These are phyloP conservation scores for Hippocampus comes DNA, from an alignment of 2,113 vertebrate genomes.

Conservation along the genomic window DNA sequence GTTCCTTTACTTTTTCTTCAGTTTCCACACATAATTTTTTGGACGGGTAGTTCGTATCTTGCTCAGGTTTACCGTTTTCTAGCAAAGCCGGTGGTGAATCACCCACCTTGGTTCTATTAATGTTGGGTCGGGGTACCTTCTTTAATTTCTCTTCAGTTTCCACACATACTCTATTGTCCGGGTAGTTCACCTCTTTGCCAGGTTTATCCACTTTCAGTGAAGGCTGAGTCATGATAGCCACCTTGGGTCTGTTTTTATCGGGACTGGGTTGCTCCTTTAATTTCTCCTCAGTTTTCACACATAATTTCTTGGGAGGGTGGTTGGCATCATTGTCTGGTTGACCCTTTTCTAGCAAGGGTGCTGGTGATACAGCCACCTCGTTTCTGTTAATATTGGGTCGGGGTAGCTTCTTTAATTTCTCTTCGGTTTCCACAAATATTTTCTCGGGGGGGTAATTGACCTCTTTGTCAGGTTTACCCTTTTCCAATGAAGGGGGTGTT, in stretches of 20 bases:
- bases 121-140: background rate
- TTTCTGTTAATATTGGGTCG: constrained; percentile 1
- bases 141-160: background rate
- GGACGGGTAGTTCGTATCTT: background rate
- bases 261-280: background rate
- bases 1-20: background rate
- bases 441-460: background rate
- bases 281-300: background rate
- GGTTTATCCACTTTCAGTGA: constrained; percentile 7
- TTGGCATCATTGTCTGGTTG: constrained; percentile 16
- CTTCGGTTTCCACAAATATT: background rate
- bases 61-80: constrained; percentile 9
- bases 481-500: background rate
- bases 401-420: background rate
- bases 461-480: constrained; percentile 15
- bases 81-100: background rate
- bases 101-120: constrained; percentile 11
- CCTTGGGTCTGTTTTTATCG: constrained; percentile 17
- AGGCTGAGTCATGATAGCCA: background rate
- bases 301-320: background rate
- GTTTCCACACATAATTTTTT: background rate
- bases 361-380: constrained; percentile 12
- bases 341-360: background rate
- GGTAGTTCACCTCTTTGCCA: background rate
- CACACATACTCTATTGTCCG: background rate